Evolutionary conservation across 53 echinoderm and acorn worm species (phyloP).

Genomic region (Holothuria leucospilota): DNA sequence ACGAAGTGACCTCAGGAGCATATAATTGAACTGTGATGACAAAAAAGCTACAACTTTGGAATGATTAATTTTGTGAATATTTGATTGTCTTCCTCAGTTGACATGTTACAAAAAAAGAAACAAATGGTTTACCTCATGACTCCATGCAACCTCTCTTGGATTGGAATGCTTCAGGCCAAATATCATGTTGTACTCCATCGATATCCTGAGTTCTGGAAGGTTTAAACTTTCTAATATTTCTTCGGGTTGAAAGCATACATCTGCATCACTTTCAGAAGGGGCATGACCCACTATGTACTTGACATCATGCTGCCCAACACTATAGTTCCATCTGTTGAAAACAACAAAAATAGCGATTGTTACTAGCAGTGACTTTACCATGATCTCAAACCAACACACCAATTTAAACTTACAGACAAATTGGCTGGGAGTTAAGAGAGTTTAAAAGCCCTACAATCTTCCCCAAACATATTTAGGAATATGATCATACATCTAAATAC

Average conservation of each 20-base stretch:
- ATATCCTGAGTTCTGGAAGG: slow-evolving; percentile 67
- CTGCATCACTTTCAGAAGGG: slow-evolving; percentile 52
- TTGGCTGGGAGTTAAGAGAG: too few species aligned
- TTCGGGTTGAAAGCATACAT: slow-evolving; percentile 63
- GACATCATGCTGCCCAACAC: slow-evolving; percentile 94
- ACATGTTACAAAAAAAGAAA: too few species aligned
- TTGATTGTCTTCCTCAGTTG: too few species aligned
- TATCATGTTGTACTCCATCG: slow-evolving; percentile 82
- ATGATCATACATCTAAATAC: too few species aligned
- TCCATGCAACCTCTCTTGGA: slow-evolving; percentile 75
- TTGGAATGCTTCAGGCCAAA: slow-evolving; percentile 71
- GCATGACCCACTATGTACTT: slow-evolving; percentile 72
- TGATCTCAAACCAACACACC: too few species aligned
- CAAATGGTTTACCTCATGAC: slow-evolving; percentile 83
- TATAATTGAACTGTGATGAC: too few species aligned
- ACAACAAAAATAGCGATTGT: neutral
- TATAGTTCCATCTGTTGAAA: slow-evolving; percentile 92
- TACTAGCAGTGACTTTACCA: neutral
- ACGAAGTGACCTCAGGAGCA: too few species aligned
- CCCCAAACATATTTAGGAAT: too few species aligned
- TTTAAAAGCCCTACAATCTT: too few species aligned
- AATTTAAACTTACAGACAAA: too few species aligned
- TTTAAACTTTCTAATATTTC: slow-evolving; percentile 53
- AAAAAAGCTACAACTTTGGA: too few species aligned
- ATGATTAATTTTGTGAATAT: too few species aligned